Percentiles rank a stretch among this genome's conserved stretches.
Conservation (phyloP, 2,797 vertebrate genomes). For the Spinus olivaceus region DNA sequence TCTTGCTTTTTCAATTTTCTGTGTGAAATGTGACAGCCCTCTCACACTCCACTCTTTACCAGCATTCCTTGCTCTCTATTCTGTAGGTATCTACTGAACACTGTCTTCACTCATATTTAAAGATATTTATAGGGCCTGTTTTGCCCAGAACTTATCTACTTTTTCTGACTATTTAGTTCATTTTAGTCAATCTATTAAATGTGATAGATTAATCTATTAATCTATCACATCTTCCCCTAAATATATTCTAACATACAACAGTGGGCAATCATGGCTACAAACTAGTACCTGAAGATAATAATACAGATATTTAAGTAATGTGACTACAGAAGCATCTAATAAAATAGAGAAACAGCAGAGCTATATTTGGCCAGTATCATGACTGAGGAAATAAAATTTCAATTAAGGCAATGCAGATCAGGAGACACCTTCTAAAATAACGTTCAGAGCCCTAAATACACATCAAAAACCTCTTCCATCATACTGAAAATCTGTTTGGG, state of each 20-base stretch:
- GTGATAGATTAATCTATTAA: too few relatives aligned
- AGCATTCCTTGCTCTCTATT: background rate
- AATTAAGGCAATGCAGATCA: background rate
- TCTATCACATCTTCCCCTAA: background rate
- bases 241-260: background rate
- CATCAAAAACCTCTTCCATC: background rate
- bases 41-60: background rate
- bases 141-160: background rate
- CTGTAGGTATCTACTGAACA: background rate
- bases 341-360: background rate
- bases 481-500: background rate
- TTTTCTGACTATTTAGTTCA: background rate
- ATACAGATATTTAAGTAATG: background rate
- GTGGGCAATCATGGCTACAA: background rate
- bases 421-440: background rate
- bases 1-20: background rate
- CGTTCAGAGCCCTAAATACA: background rate
- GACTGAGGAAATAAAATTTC: background rate
- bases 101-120: background rate
- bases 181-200: background rate
- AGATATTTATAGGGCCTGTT: background rate
- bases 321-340: background rate
- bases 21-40: background rate
- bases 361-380: background rate
- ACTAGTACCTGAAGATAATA: background rate